Evolutionary conservation across 2,888 invertebrate species (phyloP).

Genomic region (Maniola hyperantus): DNA sequence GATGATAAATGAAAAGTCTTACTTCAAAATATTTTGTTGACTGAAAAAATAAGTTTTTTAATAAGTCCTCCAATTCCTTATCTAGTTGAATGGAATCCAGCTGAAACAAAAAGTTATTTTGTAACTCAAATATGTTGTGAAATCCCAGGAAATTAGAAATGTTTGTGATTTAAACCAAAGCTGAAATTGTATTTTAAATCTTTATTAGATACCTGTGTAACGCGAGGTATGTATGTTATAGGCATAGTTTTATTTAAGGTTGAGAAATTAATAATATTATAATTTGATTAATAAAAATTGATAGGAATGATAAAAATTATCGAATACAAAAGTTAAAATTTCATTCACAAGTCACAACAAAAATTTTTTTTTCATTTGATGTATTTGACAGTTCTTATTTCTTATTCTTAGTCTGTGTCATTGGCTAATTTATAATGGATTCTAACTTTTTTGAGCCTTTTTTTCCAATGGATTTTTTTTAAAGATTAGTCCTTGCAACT

Average conservation of each 20-base stretch:
- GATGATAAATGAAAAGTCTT: constrained; percentile 34
- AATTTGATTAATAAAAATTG: too few species aligned
- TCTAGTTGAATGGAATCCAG: constrained; percentile 92
- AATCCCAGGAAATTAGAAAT: not conserved
- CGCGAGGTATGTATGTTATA: constrained; percentile 68
- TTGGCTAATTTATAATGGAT: too few species aligned
- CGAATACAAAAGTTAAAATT: too few species aligned
- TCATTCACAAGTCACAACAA: too few species aligned
- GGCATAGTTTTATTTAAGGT: constrained; percentile 48
- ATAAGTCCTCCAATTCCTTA: constrained; percentile 88
- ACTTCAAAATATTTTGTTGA: constrained; percentile 86
- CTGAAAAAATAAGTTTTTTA: constrained; percentile 85
- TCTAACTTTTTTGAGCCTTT: too few species aligned
- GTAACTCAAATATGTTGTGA: not conserved
- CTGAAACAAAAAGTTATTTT: constrained; percentile 59
- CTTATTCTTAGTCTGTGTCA: too few species aligned
- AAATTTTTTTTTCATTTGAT: too few species aligned
- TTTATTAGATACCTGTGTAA: constrained; percentile 61
- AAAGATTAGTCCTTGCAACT: too few species aligned
- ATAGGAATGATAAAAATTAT: too few species aligned
- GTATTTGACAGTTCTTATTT: too few species aligned
- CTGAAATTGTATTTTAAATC: not conserved
- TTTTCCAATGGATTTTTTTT: too few species aligned
- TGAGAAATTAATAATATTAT: not conserved
- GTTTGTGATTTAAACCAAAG: not conserved